Conservation (phyloP, 2,113 vertebrate species). For the Myotis davidii region DNA sequence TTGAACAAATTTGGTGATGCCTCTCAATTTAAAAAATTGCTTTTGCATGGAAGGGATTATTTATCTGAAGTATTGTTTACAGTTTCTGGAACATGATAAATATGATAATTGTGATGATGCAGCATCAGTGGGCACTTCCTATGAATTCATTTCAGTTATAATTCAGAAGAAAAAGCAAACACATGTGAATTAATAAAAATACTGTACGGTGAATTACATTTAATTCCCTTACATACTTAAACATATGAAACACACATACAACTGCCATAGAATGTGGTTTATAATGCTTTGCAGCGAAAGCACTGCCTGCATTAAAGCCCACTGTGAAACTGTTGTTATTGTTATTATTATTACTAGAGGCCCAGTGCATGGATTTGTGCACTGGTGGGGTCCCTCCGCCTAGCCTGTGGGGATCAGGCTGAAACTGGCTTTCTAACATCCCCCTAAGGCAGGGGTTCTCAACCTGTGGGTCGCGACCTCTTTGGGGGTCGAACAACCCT, state of each 20-base stretch:
- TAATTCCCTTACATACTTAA: conserved; percentile 36
- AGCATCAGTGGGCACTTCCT: background rate
- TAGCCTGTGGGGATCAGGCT: too few relatives aligned
- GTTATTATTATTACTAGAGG: too few relatives aligned
- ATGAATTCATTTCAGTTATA: conserved; percentile 41
- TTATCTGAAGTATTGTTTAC: background rate
- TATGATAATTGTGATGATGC: background rate
- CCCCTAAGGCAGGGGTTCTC: too few relatives aligned
- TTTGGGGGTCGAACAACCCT: too few relatives aligned
- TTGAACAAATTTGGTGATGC: background rate
- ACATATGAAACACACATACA: background rate
- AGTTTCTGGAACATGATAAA: background rate
- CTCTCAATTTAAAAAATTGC: background rate
- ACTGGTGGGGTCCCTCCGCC: too few relatives aligned
- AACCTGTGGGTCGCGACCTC: too few relatives aligned
- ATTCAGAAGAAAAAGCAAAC: background rate
- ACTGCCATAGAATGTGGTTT: background rate
- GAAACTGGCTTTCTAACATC: too few relatives aligned
- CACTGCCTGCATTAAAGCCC: background rate
- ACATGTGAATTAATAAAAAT: conserved; percentile 20
- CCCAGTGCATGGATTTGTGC: too few relatives aligned
- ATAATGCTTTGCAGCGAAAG: background rate
- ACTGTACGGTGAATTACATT: background rate
- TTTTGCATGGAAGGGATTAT: conserved; percentile 26
- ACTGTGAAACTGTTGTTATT: background rate